Conservation (phyloP, 2,888 invertebrate species). For the Mythimna lalbum region DNA sequence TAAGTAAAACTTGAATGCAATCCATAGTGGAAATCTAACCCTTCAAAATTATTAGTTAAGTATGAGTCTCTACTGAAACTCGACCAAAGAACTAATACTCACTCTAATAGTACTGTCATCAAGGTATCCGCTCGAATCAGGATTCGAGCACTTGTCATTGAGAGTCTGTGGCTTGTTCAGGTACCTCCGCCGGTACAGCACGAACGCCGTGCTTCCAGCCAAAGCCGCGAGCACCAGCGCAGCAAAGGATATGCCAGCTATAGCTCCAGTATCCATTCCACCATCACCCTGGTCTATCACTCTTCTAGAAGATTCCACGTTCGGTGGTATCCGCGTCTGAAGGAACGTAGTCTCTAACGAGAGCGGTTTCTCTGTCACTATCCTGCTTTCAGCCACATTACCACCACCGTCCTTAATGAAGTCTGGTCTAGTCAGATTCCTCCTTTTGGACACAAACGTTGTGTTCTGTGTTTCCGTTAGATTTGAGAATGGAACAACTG, state of each 20-base stretch:
- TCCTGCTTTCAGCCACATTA: slow-evolving; percentile 80
- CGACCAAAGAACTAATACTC: slow-evolving; percentile 77
- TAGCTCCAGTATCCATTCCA: slow-evolving; percentile 91
- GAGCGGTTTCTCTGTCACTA: slow-evolving; percentile 86
- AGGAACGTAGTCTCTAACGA: slow-evolving; percentile 85
- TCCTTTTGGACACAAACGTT: slow-evolving; percentile 76
- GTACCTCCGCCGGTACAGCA: slow-evolving; percentile 93
- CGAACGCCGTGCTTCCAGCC: slow-evolving; percentile 92
- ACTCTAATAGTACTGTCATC: slow-evolving; percentile 96
- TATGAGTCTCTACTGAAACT: neutral
- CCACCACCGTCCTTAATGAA: slow-evolving; percentile 80
- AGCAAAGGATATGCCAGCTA: slow-evolving; percentile 93
- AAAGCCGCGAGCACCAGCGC: slow-evolving; percentile 92
- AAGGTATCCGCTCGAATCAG: slow-evolving; percentile 96
- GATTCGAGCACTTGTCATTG: slow-evolving; percentile 95
- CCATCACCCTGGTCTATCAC: slow-evolving; percentile 79
- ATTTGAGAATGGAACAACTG: slow-evolving; percentile 68
- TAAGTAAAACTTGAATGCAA: neutral
- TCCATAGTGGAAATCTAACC: neutral
- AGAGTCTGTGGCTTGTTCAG: slow-evolving; percentile 96
- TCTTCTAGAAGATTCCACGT: slow-evolving; percentile 83
- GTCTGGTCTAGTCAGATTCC: slow-evolving; percentile 81
- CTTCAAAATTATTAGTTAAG: neutral
- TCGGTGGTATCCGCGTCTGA: slow-evolving; percentile 84
- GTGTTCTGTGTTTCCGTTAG: slow-evolving; percentile 78